A percentile compares a stretch with the other conserved stretches of the same genome.
These are phyloP conservation scores for Catharus minimus DNA, from an alignment of 2,113 vertebrate species.

Conservation along the genomic window DNA sequence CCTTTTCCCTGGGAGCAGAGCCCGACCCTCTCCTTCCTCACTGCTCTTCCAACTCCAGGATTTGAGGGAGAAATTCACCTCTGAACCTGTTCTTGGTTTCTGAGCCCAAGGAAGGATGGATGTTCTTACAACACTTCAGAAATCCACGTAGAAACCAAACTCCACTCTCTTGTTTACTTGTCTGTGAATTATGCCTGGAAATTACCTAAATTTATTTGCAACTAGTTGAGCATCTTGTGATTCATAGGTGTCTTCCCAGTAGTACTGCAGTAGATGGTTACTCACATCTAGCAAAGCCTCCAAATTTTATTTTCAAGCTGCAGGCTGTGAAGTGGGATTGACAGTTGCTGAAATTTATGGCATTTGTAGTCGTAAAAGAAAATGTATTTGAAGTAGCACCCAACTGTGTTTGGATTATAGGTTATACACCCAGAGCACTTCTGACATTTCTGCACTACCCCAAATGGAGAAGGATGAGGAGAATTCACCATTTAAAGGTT, in stretches of 20 bases:
- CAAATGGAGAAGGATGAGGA: not conserved
- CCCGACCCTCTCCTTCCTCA: fast-evolving
- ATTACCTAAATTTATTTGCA: slow-evolving; percentile 19
- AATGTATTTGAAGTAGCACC: not conserved
- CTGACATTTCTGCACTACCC: not conserved
- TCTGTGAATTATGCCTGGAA: not conserved
- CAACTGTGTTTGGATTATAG: not conserved
- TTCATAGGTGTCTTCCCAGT: slow-evolving; percentile 38
- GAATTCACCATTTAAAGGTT: not conserved
- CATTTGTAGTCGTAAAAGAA: slow-evolving; percentile 12
- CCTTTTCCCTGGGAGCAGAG: not conserved
- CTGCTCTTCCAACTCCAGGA: not conserved
- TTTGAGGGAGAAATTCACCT: not conserved
- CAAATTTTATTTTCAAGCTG: slow-evolving; percentile 25
- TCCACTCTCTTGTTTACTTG: not conserved
- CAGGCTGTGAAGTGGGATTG: slow-evolving; percentile 36
- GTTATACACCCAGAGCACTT: not conserved
- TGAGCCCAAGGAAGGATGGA: not conserved
- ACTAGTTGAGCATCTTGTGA: slow-evolving; percentile 10
- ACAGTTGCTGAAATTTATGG: slow-evolving; percentile 35
- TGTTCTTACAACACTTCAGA: not conserved
- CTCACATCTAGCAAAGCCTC: slow-evolving; percentile 39
- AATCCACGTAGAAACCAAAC: not conserved
- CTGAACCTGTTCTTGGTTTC: not conserved
- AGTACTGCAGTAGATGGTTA: slow-evolving; percentile 10